These are phyloP conservation scores for Eucriotettix oculatus DNA, from an alignment of 2,888 invertebrate species.

Conservation along the genomic window DNA sequence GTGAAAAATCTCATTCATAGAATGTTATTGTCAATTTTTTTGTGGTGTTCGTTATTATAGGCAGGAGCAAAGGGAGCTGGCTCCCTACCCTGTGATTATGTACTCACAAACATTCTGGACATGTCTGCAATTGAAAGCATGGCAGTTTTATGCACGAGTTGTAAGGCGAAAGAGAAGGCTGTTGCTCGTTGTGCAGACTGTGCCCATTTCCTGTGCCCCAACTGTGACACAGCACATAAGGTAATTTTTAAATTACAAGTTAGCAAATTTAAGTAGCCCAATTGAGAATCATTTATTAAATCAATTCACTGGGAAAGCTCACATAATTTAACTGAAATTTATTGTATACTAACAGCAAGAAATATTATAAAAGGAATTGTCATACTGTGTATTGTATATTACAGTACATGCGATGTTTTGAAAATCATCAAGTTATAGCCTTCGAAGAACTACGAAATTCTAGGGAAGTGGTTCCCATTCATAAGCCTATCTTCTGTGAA, in stretches of 20 bases:
- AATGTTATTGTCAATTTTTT: neutral
- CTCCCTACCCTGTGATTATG: conserved; percentile 71
- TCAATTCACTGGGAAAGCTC: no score
- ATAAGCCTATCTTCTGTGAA: conserved; percentile 75
- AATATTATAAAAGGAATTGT: neutral
- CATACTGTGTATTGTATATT: neutral
- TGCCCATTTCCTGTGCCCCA: conserved; percentile 81
- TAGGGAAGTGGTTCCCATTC: conserved; percentile 65
- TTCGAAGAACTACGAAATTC: conserved; percentile 69
- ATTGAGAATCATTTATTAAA: no score
- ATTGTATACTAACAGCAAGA: no score
- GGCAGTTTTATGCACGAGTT: conserved; percentile 70
- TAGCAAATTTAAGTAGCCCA: neutral
- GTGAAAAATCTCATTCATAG: neutral
- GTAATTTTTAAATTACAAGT: conserved; percentile 8
- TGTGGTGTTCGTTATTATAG: conserved; percentile 21
- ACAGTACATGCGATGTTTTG: conserved; percentile 85
- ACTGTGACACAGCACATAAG: conserved; percentile 89
- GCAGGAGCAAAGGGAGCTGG: conserved; percentile 59
- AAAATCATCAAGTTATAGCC: conserved; percentile 80
- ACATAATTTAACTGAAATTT: neutral
- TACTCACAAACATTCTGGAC: conserved; percentile 69
- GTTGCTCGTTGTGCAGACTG: conserved; percentile 90
- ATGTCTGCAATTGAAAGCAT: conserved; percentile 57
- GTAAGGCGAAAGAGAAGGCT: conserved; percentile 88